A percentile compares a stretch with the other conserved stretches of the same genome.
phyloP scores from a whole-genome alignment of 1,140 invertebrate species.

The Heterodera schachtii region DNA sequence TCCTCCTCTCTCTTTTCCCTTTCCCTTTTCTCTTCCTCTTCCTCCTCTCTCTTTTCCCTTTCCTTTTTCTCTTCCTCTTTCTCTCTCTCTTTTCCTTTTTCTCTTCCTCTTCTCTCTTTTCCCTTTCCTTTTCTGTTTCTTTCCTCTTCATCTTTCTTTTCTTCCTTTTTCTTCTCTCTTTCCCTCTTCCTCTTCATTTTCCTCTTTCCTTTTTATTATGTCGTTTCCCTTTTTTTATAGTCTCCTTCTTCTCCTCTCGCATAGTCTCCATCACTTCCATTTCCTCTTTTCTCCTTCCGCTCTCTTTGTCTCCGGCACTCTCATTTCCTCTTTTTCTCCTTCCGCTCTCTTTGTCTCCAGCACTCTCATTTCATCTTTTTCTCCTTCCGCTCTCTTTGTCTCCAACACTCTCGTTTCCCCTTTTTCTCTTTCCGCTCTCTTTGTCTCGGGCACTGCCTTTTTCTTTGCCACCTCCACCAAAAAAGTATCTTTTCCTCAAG shows the following conservation, averaged over 20 bases:
- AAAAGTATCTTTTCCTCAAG: neutral
- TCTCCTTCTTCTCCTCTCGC: too few relatives aligned
- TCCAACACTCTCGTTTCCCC: neutral
- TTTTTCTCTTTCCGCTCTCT: neutral
- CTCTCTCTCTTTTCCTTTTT: too few relatives aligned
- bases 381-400: too few relatives aligned
- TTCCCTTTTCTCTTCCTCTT: neutral
- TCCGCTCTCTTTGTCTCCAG: neutral
- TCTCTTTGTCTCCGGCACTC: neutral
- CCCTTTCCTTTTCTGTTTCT: neutral
- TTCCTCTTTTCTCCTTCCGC: neutral
- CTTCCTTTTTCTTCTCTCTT: neutral
- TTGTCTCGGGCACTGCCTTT: neutral
- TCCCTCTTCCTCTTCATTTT: too few relatives aligned
- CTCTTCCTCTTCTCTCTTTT: neutral
- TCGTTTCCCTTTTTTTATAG: too few relatives aligned
- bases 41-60: too few relatives aligned
- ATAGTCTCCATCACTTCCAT: too few relatives aligned
- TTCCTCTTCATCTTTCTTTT: neutral
- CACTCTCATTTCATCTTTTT: too few relatives aligned
- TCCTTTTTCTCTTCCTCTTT: too few relatives aligned
- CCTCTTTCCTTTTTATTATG: too few relatives aligned
- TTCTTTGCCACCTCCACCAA: neutral
- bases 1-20: neutral
- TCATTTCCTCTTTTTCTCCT: neutral